Conservation (phyloP, 1,140 invertebrate species). For the Trachymyrmex septentrionalis region DNA sequence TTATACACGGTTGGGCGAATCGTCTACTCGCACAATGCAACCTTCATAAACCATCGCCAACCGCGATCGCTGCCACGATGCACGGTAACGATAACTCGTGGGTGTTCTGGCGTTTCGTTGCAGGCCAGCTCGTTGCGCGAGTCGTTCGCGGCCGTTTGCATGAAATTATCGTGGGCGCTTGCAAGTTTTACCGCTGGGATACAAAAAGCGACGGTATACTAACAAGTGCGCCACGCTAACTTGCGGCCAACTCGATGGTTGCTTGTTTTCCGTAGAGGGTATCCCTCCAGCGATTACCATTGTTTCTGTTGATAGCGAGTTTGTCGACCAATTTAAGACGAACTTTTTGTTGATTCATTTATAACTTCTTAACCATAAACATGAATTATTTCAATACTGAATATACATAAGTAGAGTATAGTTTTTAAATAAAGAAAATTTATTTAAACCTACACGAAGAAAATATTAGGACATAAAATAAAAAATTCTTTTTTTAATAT, state of each 20-base stretch:
- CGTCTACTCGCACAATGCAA: background rate
- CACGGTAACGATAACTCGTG: constrained; percentile 54
- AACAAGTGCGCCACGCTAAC: constrained; percentile 43
- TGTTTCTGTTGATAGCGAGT: constrained; percentile 44
- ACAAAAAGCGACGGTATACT: constrained; percentile 38
- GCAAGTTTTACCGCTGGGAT: constrained; percentile 49
- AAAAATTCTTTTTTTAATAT: background rate
- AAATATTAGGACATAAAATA: background rate
- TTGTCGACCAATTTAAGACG: constrained; percentile 30
- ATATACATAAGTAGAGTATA: background rate
- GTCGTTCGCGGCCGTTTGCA: constrained; percentile 60
- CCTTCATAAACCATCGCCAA: constrained; percentile 45
- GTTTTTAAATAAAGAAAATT: background rate
- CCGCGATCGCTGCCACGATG: constrained; percentile 2
- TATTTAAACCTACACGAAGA: background rate
- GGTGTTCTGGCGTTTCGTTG: constrained; percentile 32
- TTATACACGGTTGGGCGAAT: background rate
- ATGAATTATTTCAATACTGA: background rate
- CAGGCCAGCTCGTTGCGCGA: constrained; percentile 41
- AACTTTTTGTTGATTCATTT: constrained; percentile 33
- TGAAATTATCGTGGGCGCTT: constrained; percentile 51
- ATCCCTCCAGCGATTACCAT: constrained; percentile 7
- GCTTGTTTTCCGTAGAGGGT: constrained; percentile 22
- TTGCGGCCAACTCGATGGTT: constrained; percentile 23
- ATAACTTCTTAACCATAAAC: background rate